These are phyloP conservation scores for Emys orbicularis DNA, from an alignment of 2,797 vertebrate genomes.

Conservation along the genomic window DNA sequence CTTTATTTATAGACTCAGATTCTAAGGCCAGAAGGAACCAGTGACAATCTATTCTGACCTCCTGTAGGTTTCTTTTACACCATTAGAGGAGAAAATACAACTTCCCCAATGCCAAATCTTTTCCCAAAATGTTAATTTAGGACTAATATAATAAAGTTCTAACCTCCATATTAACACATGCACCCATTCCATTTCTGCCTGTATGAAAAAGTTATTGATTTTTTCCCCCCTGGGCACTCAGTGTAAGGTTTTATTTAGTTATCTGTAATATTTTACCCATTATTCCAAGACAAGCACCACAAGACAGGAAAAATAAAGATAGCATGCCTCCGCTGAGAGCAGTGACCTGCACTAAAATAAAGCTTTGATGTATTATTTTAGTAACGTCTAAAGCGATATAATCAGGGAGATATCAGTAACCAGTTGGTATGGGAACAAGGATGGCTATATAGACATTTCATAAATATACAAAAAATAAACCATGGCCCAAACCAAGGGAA, in stretches of 20 bases:
- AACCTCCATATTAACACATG: background rate
- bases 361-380: background rate
- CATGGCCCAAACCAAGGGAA: background rate
- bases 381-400: background rate
- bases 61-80: background rate
- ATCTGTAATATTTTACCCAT: background rate
- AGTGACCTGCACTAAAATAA: background rate
- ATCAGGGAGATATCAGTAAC: background rate
- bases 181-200: background rate
- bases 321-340: background rate
- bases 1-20: background rate
- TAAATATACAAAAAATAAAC: background rate
- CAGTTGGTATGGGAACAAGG: background rate
- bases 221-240: background rate
- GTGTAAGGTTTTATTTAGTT: background rate
- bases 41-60: background rate
- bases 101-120: background rate
- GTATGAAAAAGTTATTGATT: background rate
- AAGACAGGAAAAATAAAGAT: background rate
- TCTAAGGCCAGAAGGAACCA: background rate
- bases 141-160: background rate
- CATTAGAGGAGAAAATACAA: background rate
- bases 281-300: background rate
- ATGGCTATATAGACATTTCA: background rate
- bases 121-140: background rate